A percentile compares a stretch with the other conserved stretches of the same genome.
Evolutionary conservation across 2,797 vertebrate species (phyloP).

Genomic region (Chaunax sp.): DNA sequence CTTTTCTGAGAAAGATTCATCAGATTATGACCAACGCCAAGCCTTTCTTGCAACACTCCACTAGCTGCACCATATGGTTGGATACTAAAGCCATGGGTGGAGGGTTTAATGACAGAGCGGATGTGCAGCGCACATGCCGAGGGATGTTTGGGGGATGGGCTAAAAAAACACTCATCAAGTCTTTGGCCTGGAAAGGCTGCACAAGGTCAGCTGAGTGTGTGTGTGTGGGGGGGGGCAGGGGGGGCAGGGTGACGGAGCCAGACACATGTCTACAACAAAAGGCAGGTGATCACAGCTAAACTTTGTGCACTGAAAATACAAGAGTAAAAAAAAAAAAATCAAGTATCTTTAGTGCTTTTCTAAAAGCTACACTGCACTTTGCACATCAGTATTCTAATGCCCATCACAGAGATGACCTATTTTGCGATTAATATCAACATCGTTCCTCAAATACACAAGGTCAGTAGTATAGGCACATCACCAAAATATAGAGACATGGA

Average conservation of each 20-base stretch:
- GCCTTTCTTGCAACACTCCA: constrained; percentile 73
- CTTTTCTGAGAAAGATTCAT: constrained; percentile 78
- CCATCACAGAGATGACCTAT: constrained; percentile 37
- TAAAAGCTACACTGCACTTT: neutral
- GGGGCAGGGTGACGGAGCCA: constrained; percentile 68
- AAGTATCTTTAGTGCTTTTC: constrained; percentile 15
- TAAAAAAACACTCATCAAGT: constrained; percentile 81
- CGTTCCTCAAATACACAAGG: constrained; percentile 59
- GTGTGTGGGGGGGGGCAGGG: constrained; percentile 2
- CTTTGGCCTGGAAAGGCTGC: constrained; percentile 80
- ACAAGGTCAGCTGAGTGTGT: constrained; percentile 76
- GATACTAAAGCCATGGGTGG: constrained; percentile 84
- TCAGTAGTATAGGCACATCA: constrained; percentile 71
- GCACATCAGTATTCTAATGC: constrained; percentile 32
- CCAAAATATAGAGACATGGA: constrained; percentile 80
- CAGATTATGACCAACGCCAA: constrained; percentile 78
- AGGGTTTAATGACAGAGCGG: constrained; percentile 85
- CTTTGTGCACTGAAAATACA: constrained; percentile 45
- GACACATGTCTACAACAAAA: constrained; percentile 79
- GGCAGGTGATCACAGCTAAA: constrained; percentile 73
- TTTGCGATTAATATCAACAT: constrained; percentile 64
- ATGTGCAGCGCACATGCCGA: constrained; percentile 79
- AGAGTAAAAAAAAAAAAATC: neutral
- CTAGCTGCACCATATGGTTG: constrained; percentile 82
- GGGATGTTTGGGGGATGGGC: constrained; percentile 77